These are phyloP conservation scores for Lasioglossum lativentre DNA, from an alignment of 2,888 invertebrate species.

Conservation along the genomic window DNA sequence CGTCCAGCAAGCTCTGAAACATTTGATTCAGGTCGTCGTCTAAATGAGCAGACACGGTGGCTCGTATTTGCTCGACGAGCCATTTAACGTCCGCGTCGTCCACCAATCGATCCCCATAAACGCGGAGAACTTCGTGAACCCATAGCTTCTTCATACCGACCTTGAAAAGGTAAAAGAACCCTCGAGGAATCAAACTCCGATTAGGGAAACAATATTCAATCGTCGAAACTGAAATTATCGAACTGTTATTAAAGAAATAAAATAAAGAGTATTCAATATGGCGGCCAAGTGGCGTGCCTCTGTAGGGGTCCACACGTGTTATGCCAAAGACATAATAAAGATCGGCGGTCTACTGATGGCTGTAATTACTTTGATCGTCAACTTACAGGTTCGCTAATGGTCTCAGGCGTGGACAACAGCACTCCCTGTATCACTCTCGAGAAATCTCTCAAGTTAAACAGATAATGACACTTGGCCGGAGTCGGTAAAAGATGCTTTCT, in stretches of 20 bases:
- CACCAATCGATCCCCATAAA: conserved; percentile 96
- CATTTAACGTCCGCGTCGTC: conserved; percentile 93
- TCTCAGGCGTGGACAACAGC: conserved; percentile 94
- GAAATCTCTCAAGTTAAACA: conserved; percentile 97
- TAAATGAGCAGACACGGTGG: conserved; percentile 87
- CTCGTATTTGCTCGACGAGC: conserved; percentile 90
- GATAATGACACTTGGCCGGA: conserved; percentile 96
- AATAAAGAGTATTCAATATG: neutral
- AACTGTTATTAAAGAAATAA: neutral
- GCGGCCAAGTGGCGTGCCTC: neutral
- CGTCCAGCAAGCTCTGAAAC: conserved; percentile 87
- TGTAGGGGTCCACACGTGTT: neutral
- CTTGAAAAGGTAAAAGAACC: conserved; percentile 82
- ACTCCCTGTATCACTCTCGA: conserved; percentile 97
- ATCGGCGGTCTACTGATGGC: too few species aligned
- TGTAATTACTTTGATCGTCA: neutral
- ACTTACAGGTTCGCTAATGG: conserved; percentile 89
- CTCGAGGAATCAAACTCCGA: neutral
- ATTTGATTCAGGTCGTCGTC: conserved; percentile 90
- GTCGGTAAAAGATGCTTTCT: conserved; percentile 93
- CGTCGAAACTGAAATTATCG: neutral
- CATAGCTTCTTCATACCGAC: conserved; percentile 95
- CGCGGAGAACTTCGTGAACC: conserved; percentile 97
- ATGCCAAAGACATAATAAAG: neutral
- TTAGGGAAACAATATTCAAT: neutral